Conservation (phyloP, 1,140 invertebrate species). For the Dreissena polymorpha region DNA sequence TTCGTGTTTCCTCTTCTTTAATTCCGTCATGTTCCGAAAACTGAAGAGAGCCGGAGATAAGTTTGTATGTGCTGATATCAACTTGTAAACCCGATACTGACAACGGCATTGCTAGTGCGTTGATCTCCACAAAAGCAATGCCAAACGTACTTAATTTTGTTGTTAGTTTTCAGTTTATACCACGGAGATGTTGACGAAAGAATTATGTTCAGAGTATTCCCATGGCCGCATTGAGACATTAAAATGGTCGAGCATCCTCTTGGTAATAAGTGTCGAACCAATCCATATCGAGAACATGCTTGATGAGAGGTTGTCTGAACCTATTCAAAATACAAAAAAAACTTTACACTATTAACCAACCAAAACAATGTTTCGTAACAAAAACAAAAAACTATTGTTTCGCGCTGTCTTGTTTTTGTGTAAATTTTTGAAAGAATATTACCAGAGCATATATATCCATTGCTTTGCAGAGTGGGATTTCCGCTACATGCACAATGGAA, state of each 20-base stretch:
- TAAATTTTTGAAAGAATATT: neutral
- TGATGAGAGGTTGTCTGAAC: neutral
- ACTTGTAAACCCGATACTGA: constrained; percentile 28
- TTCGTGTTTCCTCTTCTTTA: neutral
- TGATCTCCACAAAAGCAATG: constrained; percentile 39
- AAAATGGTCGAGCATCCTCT: constrained; percentile 29
- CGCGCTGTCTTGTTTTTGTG: neutral
- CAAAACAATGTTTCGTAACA: neutral
- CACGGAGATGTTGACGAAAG: constrained; percentile 44
- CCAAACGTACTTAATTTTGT: constrained; percentile 18
- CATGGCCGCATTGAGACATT: constrained; percentile 28
- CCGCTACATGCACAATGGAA: constrained; percentile 2
- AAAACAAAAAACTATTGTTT: neutral
- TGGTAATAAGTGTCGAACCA: constrained; percentile 19
- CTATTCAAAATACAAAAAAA: neutral
- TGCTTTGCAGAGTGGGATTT: neutral
- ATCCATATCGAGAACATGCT: constrained; percentile 21
- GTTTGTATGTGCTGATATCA: neutral
- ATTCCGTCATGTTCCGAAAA: constrained; percentile 1
- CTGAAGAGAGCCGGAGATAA: constrained; percentile 12
- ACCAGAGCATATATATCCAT: constrained; percentile 12
- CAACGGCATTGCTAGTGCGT: constrained; percentile 25
- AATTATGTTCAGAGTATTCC: constrained; percentile 5
- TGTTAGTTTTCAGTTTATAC: constrained; percentile 6
- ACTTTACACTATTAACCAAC: neutral